Conservation (phyloP, 2,113 vertebrate genomes). For the Microcebus lehilahytsara region DNA sequence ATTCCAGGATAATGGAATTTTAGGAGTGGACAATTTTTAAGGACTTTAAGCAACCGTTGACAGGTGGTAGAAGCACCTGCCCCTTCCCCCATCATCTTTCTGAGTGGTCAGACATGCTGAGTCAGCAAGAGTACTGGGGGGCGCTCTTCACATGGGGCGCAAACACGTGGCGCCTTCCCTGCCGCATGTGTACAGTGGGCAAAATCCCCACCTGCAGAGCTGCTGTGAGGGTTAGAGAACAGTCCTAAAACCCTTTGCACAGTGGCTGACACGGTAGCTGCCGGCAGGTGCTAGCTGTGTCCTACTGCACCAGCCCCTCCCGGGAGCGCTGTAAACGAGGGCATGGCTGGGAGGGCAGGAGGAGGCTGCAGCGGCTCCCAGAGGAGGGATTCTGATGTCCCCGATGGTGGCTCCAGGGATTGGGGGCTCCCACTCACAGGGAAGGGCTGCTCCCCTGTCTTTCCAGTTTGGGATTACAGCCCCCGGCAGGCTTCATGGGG, state of each 20-base stretch:
- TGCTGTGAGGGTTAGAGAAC: not conserved
- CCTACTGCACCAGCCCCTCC: not conserved
- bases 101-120: not conserved
- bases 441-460: rapidly evolving
- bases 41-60: not conserved
- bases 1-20: not conserved
- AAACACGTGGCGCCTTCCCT: not conserved
- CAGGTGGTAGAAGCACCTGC: not conserved
- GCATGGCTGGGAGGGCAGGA: not conserved
- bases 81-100: not conserved
- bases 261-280: no score
- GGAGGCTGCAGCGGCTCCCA: rapidly evolving
- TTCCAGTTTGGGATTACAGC: not conserved
- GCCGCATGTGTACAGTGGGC: not conserved
- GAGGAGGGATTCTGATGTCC: not conserved
- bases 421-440: not conserved
- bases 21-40: not conserved
- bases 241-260: not conserved
- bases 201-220: not conserved
- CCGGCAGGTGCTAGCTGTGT: not conserved
- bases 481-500: not conserved
- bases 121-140: rapidly evolving
- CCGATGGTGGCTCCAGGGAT: not conserved
- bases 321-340: rapidly evolving
- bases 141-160: not conserved